Conservation (phyloP, 2,888 invertebrate genomes). For the Hirtodrosophila confusa region DNA sequence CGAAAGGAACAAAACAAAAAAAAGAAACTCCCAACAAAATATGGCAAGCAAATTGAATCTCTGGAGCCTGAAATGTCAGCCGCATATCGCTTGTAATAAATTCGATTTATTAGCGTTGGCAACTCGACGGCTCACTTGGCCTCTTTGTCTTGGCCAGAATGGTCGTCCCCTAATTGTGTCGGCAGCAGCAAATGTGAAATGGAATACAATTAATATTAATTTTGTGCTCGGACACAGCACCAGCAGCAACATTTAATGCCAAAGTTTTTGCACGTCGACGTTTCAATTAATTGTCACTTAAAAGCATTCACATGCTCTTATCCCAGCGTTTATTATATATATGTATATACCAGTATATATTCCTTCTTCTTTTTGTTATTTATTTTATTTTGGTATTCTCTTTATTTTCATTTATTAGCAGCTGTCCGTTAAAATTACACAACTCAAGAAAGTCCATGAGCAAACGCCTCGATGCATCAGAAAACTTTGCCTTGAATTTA, state of each 20-base stretch:
- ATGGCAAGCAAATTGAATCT: slow-evolving; percentile 62
- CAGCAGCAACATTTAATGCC: slow-evolving; percentile 56
- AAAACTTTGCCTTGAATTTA: slow-evolving; percentile 8
- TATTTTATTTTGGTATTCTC: slow-evolving; percentile 13
- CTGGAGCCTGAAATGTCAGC: slow-evolving; percentile 58
- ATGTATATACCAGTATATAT: too few species aligned
- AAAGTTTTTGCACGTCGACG: slow-evolving; percentile 45
- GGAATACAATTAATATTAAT: slow-evolving; percentile 77
- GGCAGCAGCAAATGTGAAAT: slow-evolving; percentile 51
- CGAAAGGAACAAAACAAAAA: slow-evolving; percentile 1
- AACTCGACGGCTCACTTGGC: slow-evolving; percentile 35
- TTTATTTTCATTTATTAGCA: slow-evolving; percentile 39
- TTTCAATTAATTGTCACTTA: slow-evolving; percentile 71
- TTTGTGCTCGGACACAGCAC: slow-evolving; percentile 39
- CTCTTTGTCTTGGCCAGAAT: slow-evolving; percentile 49
- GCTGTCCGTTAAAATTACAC: slow-evolving; percentile 29
- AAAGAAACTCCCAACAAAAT: slow-evolving; percentile 14
- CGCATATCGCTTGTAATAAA: slow-evolving; percentile 68
- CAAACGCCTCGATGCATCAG: background rate
- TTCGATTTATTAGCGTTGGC: slow-evolving; percentile 64
- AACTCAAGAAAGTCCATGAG: background rate
- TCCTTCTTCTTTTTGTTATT: slow-evolving; percentile 14
- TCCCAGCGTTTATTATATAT: slow-evolving; percentile 9
- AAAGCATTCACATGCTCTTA: slow-evolving; percentile 74
- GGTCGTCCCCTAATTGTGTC: slow-evolving; percentile 40